A percentile compares a stretch with the other conserved stretches of the same genome.
These are phyloP conservation scores for Harlomillsia oculata DNA, from an alignment of 1,140 invertebrate genomes.

Conservation along the genomic window DNA sequence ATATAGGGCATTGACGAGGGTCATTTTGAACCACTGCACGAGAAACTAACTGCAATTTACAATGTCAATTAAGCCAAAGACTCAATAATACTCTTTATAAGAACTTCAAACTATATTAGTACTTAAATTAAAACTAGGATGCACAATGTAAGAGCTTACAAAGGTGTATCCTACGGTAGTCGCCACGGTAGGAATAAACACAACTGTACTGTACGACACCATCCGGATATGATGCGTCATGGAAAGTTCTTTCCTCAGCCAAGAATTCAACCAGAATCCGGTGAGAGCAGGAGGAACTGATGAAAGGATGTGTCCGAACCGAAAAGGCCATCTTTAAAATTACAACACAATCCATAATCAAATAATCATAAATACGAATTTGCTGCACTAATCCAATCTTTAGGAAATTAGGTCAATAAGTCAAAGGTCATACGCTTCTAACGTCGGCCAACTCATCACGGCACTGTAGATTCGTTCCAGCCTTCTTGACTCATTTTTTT, in stretches of 20 bases:
- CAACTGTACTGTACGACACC: slow-evolving; percentile 3
- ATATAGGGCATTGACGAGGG: slow-evolving; percentile 43
- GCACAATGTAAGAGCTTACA: slow-evolving; percentile 11
- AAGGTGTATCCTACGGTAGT: background rate
- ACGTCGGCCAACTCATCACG: background rate
- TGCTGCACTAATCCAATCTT: background rate
- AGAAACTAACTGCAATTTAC: slow-evolving; percentile 41
- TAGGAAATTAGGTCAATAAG: no score
- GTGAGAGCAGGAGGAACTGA: background rate
- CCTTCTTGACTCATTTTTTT: no score
- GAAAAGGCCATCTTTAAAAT: slow-evolving; percentile 23
- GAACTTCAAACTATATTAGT: no score
- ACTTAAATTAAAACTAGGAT: background rate
- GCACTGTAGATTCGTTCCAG: no score
- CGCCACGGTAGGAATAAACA: slow-evolving; percentile 3
- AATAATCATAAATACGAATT: no score
- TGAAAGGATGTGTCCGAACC: background rate
- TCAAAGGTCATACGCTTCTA: background rate
- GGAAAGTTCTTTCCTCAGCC: slow-evolving; percentile 17
- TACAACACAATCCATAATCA: background rate
- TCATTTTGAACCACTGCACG: slow-evolving; percentile 39
- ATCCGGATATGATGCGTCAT: slow-evolving; percentile 2
- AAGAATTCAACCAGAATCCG: slow-evolving; percentile 11
- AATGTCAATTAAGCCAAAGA: background rate
- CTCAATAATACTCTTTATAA: background rate